A percentile compares a stretch with the other conserved stretches of the same genome.
phyloP scores from a whole-genome alignment of 1,140 invertebrate genomes.

The Megalonaias nervosa region DNA sequence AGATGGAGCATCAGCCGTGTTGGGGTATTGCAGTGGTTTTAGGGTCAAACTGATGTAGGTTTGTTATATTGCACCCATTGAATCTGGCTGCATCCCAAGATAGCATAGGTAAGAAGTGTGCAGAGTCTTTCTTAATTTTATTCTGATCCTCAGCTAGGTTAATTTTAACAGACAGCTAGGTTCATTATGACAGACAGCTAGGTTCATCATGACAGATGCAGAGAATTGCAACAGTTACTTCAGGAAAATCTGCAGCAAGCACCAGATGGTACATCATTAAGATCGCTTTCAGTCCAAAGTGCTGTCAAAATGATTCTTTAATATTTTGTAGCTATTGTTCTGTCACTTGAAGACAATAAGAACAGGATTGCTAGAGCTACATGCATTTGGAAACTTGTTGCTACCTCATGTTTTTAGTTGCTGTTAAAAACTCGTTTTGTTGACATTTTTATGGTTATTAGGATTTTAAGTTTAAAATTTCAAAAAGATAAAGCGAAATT shows the following conservation, averaged over 20 bases:
- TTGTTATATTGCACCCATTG: neutral
- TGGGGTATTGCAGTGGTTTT: neutral
- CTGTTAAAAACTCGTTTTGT: neutral
- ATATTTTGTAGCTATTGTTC: neutral
- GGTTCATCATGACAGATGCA: slow-evolving; percentile 5
- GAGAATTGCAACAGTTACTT: neutral
- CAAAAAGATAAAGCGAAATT: neutral
- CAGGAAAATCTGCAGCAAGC: neutral
- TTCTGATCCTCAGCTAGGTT: neutral
- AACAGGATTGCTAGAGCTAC: neutral
- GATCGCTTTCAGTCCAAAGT: slow-evolving; percentile 3
- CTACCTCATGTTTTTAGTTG: neutral
- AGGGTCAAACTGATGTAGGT: neutral
- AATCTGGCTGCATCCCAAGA: slow-evolving; percentile 7
- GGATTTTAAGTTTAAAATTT: slow-evolving; percentile 4
- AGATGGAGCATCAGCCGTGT: neutral
- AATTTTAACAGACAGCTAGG: neutral
- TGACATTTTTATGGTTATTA: neutral
- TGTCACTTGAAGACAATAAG: slow-evolving; percentile 4
- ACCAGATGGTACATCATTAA: slow-evolving; percentile 3
- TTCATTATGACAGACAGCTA: too few species aligned
- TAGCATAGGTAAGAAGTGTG: neutral
- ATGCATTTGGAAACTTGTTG: neutral
- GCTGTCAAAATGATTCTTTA: slow-evolving; percentile 9
- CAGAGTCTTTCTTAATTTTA: neutral